Evolutionary conservation across 2,797 vertebrate species (phyloP).

Genomic region (Cynodonichthys magdalenae): DNA sequence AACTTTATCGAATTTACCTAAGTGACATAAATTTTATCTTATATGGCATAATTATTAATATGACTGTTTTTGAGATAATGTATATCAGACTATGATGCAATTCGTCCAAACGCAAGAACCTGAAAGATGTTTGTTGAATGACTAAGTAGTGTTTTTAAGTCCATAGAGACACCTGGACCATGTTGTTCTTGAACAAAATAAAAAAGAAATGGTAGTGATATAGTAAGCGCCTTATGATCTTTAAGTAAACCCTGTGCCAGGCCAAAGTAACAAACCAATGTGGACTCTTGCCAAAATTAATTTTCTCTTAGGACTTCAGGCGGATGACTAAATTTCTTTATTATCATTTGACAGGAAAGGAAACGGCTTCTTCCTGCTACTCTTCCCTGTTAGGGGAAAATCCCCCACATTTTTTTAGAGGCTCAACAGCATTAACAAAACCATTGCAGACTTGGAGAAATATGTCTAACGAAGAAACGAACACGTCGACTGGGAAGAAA

Average conservation of each 20-base stretch:
- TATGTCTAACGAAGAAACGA: conserved; percentile 33
- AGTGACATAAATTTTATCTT: too few species aligned
- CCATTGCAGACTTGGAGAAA: conserved; percentile 3
- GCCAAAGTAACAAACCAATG: neutral
- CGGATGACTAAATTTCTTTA: conserved; percentile 20
- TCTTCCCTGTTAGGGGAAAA: conserved; percentile 7
- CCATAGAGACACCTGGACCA: neutral
- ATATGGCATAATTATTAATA: too few species aligned
- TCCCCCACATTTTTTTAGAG: conserved; percentile 1
- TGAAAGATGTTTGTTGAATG: neutral
- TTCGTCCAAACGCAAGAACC: too few species aligned
- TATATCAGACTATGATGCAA: neutral
- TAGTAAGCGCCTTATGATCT: neutral
- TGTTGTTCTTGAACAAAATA: neutral
- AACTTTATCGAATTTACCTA: too few species aligned
- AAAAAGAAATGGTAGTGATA: conserved; percentile 2
- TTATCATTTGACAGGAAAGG: conserved; percentile 22
- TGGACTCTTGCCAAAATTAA: too few species aligned
- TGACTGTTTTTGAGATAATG: neutral
- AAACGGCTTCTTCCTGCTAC: conserved; percentile 30
- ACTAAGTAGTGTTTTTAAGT: neutral
- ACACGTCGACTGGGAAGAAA: conserved; percentile 38
- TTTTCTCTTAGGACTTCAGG: conserved; percentile 11
- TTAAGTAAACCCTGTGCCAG: neutral
- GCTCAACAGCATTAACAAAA: conserved; percentile 15